These are phyloP conservation scores for Petaurus breviceps DNA, from an alignment of 2,113 vertebrate species.

Conservation along the genomic window DNA sequence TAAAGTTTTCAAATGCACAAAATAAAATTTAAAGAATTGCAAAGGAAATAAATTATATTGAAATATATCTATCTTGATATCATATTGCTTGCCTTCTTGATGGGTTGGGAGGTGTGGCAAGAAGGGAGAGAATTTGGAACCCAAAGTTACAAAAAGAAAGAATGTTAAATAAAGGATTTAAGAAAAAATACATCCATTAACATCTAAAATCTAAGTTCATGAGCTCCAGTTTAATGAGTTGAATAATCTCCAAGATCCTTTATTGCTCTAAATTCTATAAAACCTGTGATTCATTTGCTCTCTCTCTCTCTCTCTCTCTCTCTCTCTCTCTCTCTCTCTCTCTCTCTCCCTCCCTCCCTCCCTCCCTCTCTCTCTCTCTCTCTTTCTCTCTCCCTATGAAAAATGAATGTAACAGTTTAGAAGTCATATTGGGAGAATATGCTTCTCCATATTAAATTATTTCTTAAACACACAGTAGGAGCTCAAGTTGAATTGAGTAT, in stretches of 20 bases:
- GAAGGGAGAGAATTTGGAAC: not conserved
- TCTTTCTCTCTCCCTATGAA: not conserved
- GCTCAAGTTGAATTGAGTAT: not conserved
- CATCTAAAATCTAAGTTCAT: not conserved
- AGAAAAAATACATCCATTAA: not conserved
- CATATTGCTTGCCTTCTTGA: not conserved
- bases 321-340: no score
- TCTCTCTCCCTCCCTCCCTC: no score
- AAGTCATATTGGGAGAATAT: not conserved
- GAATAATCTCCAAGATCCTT: not conserved
- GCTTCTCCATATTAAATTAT: not conserved
- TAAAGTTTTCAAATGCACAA: not conserved
- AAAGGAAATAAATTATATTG: not conserved
- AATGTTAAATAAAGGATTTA: not conserved
- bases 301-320: no score
- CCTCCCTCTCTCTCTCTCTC: no score
- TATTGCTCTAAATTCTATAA: not conserved
- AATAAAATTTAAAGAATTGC: not conserved
- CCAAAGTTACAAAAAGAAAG: not conserved
- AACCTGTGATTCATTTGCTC: not conserved
- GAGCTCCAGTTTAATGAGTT: not conserved
- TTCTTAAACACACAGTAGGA: not conserved
- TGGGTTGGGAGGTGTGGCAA: not conserved
- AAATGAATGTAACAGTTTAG: not conserved
- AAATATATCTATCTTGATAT: not conserved